These are phyloP conservation scores for Microctenopoma steveboyesi DNA, from an alignment of 2,797 vertebrate genomes.

Conservation along the genomic window DNA sequence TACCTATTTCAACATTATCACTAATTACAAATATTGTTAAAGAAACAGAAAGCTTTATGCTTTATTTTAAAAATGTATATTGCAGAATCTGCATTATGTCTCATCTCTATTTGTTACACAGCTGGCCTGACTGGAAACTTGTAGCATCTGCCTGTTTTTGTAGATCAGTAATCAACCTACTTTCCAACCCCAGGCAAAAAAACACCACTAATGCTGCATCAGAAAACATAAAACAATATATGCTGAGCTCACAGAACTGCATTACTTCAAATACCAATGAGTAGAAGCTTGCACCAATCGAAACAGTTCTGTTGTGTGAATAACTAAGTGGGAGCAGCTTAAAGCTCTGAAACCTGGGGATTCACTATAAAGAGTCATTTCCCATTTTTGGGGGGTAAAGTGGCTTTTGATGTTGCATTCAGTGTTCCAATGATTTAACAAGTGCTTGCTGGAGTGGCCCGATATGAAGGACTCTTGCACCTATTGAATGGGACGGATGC, in stretches of 20 bases:
- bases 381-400: conserved; percentile 64
- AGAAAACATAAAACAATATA: conserved; percentile 25
- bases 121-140: background rate
- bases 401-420: conserved; percentile 71
- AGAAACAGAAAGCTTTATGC: too few species aligned
- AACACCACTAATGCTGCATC: background rate
- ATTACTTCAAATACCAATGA: conserved; percentile 44
- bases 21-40: too few species aligned
- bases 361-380: conserved; percentile 49
- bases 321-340: conserved; percentile 42
- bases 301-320: conserved; percentile 22
- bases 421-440: conserved; percentile 74
- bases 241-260: conserved; percentile 8
- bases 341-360: conserved; percentile 39
- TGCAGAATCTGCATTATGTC: background rate
- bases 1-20: too few species aligned
- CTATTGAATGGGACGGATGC: conserved; percentile 70
- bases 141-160: background rate
- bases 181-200: conserved; percentile 11
- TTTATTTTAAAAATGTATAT: background rate
- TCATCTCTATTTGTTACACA: background rate
- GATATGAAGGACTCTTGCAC: conserved; percentile 62
- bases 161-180: background rate
- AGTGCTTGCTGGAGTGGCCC: conserved; percentile 60
- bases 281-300: conserved; percentile 34